Conservation (phyloP, 1,140 invertebrate genomes). For the Tetragnatha versicolor region DNA sequence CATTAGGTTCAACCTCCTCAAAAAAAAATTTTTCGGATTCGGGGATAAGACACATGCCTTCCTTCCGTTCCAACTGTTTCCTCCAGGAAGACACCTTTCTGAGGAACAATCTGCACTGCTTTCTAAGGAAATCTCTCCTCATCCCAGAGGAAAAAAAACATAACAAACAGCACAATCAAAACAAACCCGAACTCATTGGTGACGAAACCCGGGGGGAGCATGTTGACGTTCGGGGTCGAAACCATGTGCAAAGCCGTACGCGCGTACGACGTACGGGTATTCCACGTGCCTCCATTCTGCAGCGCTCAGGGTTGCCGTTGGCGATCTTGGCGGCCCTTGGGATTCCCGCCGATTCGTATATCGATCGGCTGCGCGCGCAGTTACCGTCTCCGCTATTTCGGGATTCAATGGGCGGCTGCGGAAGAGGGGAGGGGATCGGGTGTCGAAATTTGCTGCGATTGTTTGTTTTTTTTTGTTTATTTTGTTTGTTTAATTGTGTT, state of each 20-base stretch:
- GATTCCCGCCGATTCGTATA: not conserved
- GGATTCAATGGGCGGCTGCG: not conserved
- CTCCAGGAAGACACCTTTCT: no score
- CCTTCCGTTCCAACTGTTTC: no score
- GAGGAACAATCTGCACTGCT: no score
- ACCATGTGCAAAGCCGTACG: constrained; percentile 1
- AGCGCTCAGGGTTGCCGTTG: not conserved
- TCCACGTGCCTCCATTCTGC: not conserved
- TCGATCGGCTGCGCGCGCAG: constrained; percentile 7
- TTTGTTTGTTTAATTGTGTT: no score
- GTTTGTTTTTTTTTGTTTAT: not conserved
- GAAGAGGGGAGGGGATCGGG: not conserved
- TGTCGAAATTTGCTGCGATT: not conserved
- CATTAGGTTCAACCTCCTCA: no score
- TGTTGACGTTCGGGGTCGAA: not conserved
- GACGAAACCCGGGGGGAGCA: not conserved
- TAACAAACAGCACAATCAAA: not conserved
- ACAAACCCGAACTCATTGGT: not conserved
- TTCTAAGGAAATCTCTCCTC: no score
- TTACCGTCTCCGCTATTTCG: constrained; percentile 8
- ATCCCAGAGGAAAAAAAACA: no score
- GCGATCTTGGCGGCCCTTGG: not conserved
- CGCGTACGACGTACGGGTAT: not conserved
- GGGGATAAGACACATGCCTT: no score
- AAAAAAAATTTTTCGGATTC: no score